Evolutionary conservation across 2,797 vertebrate species (phyloP).

Genomic region (Serranus cabrilla): DNA sequence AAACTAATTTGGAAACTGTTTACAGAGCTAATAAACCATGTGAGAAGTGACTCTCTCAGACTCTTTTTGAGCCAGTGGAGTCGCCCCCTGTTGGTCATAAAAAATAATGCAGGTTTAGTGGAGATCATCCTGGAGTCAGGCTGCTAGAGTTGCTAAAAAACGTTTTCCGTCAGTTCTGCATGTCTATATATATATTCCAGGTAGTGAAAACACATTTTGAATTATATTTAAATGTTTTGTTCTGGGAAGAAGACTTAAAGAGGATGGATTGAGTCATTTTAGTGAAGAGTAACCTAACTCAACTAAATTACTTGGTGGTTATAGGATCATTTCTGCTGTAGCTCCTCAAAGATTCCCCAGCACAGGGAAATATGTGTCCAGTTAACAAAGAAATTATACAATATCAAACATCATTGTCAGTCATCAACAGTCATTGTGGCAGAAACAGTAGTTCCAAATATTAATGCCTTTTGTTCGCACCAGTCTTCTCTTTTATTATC

Average conservation of each 20-base stretch:
- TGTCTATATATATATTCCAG: too few species aligned
- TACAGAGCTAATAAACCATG: too few species aligned
- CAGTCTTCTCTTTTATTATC: neutral
- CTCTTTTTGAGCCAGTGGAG: too few species aligned
- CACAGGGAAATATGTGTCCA: neutral
- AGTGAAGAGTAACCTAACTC: neutral
- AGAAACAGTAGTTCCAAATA: neutral
- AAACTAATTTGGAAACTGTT: too few species aligned
- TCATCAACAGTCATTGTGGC: neutral
- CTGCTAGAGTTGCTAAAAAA: neutral
- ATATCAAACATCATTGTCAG: neutral
- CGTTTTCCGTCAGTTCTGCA: neutral
- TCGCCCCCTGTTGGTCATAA: too few species aligned
- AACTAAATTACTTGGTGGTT: neutral
- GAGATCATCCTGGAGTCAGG: neutral
- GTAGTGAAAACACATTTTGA: slow-evolving; percentile 11
- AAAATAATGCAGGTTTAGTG: too few species aligned
- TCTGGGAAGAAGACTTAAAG: too few species aligned
- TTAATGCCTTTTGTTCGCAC: neutral
- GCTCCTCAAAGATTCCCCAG: neutral
- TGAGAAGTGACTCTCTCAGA: too few species aligned
- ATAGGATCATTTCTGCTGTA: neutral
- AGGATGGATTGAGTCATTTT: neutral
- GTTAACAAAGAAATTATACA: neutral
- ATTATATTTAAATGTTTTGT: neutral